Percentiles rank a stretch among this genome's conserved stretches.
phyloP scores from a whole-genome alignment of 2,113 vertebrate species.

The Mormyrus iriodes region DNA sequence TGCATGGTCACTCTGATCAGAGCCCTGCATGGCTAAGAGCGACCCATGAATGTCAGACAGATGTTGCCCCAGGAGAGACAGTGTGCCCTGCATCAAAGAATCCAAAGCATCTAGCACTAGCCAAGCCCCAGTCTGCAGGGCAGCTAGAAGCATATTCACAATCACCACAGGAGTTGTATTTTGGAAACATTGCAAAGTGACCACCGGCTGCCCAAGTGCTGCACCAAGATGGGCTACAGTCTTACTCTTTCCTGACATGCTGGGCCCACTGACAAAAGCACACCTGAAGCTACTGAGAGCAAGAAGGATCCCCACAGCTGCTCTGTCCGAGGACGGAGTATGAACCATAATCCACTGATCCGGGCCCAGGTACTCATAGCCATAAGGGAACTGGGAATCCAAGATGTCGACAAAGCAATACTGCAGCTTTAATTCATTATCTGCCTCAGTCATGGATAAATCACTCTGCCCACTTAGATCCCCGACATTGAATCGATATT shows the following conservation, averaged over 20 bases:
- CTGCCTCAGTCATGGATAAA: not conserved
- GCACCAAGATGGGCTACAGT: conserved; percentile 56
- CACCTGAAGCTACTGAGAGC: conserved; percentile 65
- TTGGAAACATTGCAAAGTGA: conserved; percentile 56
- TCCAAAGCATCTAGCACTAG: conserved; percentile 64
- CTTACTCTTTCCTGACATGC: conserved; percentile 59
- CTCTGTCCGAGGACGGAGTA: conserved; percentile 60
- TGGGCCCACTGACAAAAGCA: conserved; percentile 60
- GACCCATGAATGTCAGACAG: conserved; percentile 56
- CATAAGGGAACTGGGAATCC: conserved; percentile 58
- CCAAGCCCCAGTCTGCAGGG: conserved; percentile 70
- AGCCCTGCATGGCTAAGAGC: conserved; percentile 42
- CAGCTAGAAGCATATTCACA: conserved; percentile 62
- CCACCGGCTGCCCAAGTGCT: conserved; percentile 66
- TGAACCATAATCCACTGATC: conserved; percentile 52
- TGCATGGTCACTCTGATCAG: not conserved
- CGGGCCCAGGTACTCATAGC: conserved; percentile 72
- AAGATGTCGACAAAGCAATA: conserved; percentile 65
- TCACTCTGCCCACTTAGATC: not conserved
- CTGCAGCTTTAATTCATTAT: conserved; percentile 8
- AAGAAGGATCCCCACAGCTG: conserved; percentile 64
- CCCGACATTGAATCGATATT: conserved; percentile 57
- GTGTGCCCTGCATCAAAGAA: conserved; percentile 48
- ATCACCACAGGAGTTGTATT: conserved; percentile 44
- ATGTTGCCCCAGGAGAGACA: conserved; percentile 63